A percentile compares a stretch with the other conserved stretches of the same genome.
Conservation (phyloP, 92 coral and sea anemone species). For the Umimayanthus chanpuru region DNA sequence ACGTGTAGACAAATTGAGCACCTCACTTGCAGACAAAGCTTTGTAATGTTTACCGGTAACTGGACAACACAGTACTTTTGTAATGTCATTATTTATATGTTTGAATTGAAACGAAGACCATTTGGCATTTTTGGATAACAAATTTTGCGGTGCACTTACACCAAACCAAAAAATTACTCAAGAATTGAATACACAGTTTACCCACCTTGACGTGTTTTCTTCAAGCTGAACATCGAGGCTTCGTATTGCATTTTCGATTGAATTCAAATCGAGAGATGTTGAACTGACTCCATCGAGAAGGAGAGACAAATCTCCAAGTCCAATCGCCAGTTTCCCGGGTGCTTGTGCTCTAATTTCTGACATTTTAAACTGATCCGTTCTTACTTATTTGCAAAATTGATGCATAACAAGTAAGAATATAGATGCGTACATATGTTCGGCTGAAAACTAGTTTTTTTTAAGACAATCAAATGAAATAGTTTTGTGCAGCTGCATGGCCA, state of each 20-base stretch:
- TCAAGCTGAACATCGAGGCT: constrained; percentile 61
- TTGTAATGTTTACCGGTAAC: no score
- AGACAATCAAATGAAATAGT: no score
- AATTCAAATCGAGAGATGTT: constrained; percentile 63
- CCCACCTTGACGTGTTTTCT: constrained; percentile 67
- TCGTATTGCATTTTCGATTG: constrained; percentile 61
- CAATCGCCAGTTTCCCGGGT: constrained; percentile 42
- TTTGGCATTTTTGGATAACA: background rate
- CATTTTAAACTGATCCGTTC: constrained; percentile 6
- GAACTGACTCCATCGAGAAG: constrained; percentile 56
- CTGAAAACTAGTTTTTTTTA: background rate
- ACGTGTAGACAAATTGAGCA: no score
- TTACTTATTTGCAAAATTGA: background rate
- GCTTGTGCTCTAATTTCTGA: constrained; percentile 7
- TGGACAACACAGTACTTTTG: background rate
- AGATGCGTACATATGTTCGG: background rate
- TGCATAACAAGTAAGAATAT: constrained; percentile 6
- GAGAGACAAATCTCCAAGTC: constrained; percentile 61
- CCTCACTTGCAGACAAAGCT: no score
- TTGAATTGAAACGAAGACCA: background rate
- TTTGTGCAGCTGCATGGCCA: constrained; percentile 1
- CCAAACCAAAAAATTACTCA: no score
- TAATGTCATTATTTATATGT: background rate
- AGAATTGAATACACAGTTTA: background rate
- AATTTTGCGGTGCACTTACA: background rate